A percentile compares a stretch with the other conserved stretches of the same genome.
These are phyloP conservation scores for Gambusia affinis DNA, from an alignment of 2,113 vertebrate species.

Conservation along the genomic window DNA sequence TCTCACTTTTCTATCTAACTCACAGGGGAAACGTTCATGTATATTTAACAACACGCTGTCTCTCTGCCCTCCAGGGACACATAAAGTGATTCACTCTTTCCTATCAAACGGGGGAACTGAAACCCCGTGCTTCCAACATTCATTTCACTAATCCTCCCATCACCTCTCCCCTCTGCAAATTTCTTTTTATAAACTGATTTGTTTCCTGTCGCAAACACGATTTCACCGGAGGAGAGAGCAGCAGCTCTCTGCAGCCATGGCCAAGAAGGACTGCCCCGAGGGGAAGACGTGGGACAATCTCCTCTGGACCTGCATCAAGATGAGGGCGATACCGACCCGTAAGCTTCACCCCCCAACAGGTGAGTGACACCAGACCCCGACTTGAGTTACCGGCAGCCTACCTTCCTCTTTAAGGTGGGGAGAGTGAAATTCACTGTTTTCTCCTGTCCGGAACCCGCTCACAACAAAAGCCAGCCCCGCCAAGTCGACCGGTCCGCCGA, in stretches of 20 bases:
- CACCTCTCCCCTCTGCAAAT: slow-evolving; percentile 10
- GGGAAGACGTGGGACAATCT: slow-evolving; percentile 44
- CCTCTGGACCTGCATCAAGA: not conserved
- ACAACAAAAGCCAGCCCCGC: not conserved
- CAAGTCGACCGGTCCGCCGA: not conserved
- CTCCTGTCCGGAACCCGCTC: not conserved
- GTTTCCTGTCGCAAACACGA: slow-evolving; percentile 7
- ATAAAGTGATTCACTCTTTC: slow-evolving; percentile 70
- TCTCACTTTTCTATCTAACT: not conserved
- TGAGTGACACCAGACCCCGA: slow-evolving; percentile 21
- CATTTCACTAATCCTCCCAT: slow-evolving; percentile 26
- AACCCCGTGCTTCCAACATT: slow-evolving; percentile 57
- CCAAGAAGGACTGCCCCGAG: slow-evolving; percentile 34
- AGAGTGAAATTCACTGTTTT: not conserved
- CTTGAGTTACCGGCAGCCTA: not conserved
- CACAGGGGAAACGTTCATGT: not conserved
- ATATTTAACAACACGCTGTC: slow-evolving; percentile 3
- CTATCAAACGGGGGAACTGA: slow-evolving; percentile 75
- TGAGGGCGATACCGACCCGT: accelerated
- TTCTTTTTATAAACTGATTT: not conserved
- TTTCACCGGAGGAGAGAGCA: slow-evolving; percentile 1
- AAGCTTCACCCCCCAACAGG: slow-evolving; percentile 21
- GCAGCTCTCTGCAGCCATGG: slow-evolving; percentile 38
- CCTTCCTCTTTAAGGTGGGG: not conserved
- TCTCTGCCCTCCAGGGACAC: slow-evolving; percentile 41